phyloP scores from a whole-genome alignment of 1,140 invertebrate genomes.

The Paralvinella palmiformis region DNA sequence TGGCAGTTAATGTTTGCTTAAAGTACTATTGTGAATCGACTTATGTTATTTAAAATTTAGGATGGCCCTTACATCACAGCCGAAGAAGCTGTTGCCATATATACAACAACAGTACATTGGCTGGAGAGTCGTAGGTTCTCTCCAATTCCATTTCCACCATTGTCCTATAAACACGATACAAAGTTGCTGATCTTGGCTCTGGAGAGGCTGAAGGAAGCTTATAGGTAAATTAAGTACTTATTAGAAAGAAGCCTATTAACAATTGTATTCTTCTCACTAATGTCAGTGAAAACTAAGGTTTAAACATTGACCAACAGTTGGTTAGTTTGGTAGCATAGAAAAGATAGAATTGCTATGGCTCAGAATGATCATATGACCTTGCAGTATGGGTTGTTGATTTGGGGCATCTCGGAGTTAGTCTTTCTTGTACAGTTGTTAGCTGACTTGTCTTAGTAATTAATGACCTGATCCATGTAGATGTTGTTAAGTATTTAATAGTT shows the following conservation, averaged over 20 bases:
- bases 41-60: conserved; percentile 38
- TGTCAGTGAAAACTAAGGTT: no score
- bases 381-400: no score
- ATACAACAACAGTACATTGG: conserved; percentile 99
- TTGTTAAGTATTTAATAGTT: neutral
- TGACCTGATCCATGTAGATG: neutral
- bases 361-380: no score
- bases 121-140: conserved; percentile 95
- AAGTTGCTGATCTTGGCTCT: conserved; percentile 94
- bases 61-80: conserved; percentile 99
- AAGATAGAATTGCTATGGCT: no score
- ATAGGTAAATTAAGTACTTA: conserved; percentile 63
- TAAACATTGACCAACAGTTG: no score
- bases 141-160: conserved; percentile 96
- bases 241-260: no score
- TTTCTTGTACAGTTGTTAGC: no score
- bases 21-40: neutral
- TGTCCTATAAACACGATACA: conserved; percentile 99
- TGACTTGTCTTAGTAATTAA: neutral
- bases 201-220: conserved; percentile 96
- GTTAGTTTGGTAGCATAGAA: no score
- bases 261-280: no score
- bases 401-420: no score
- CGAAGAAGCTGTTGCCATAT: conserved; percentile 99
- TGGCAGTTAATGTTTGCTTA: neutral